A percentile compares a stretch with the other conserved stretches of the same genome.
phyloP scores from a whole-genome alignment of 2,113 vertebrate species.

The Herpetotheres cachinnans region DNA sequence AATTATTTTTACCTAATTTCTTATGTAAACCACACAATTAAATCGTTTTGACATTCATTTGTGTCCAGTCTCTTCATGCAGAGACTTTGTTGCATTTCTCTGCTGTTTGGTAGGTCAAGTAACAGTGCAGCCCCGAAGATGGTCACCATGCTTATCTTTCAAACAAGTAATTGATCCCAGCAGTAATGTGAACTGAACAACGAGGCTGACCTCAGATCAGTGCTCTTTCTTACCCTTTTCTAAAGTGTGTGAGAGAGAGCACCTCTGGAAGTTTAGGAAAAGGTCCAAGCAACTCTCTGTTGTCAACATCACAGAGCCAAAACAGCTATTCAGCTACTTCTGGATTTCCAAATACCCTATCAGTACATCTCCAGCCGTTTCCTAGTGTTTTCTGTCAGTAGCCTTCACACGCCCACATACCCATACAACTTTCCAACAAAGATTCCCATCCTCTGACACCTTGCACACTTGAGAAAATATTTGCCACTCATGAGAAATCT shows the following conservation, averaged over 20 bases:
- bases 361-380: background rate
- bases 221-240: background rate
- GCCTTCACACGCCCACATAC: fast-evolving
- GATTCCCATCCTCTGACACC: fast-evolving
- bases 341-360: background rate
- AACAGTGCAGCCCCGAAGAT: background rate
- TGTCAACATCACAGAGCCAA: background rate
- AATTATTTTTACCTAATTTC: background rate
- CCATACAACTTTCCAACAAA: background rate
- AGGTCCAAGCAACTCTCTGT: background rate
- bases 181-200: background rate
- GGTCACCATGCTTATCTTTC: fast-evolving
- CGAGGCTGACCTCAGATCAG: background rate
- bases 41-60: background rate
- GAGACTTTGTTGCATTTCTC: background rate
- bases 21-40: background rate
- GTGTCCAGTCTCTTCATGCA: background rate
- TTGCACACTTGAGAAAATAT: background rate
- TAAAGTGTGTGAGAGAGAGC: background rate
- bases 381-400: background rate
- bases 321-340: background rate
- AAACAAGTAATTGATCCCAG: background rate
- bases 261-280: background rate
- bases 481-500: background rate
- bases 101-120: background rate